phyloP scores from a whole-genome alignment of 2,888 invertebrate species.

The Lottia scabra region DNA sequence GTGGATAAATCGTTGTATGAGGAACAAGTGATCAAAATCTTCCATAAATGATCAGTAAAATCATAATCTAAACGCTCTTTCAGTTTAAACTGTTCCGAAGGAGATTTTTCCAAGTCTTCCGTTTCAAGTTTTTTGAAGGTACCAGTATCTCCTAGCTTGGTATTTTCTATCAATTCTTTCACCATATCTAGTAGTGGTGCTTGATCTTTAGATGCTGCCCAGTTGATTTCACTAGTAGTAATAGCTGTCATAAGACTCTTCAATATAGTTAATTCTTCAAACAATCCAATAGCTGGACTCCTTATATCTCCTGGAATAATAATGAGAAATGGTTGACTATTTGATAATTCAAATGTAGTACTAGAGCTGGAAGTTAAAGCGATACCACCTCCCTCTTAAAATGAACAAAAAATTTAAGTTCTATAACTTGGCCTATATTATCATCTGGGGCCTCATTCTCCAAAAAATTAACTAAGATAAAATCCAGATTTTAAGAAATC shows the following conservation, averaged over 20 bases:
- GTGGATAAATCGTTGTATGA: constrained; percentile 47
- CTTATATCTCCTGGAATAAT: constrained; percentile 39
- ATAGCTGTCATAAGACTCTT: constrained; percentile 39
- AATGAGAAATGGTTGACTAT: background rate
- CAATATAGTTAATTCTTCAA: constrained; percentile 40
- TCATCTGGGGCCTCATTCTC: too few relatives aligned
- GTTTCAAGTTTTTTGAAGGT: constrained; percentile 25
- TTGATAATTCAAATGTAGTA: too few relatives aligned
- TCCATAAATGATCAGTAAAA: constrained; percentile 57
- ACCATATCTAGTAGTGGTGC: constrained; percentile 37
- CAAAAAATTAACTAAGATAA: too few relatives aligned
- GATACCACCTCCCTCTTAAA: too few relatives aligned
- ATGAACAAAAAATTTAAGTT: too few relatives aligned
- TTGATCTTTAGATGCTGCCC: constrained; percentile 38
- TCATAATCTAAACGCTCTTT: constrained; percentile 47
- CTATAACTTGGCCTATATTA: too few relatives aligned
- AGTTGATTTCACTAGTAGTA: constrained; percentile 44
- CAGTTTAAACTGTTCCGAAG: constrained; percentile 30
- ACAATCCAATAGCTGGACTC: constrained; percentile 41
- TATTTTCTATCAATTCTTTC: constrained; percentile 37
- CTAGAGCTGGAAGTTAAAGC: too few relatives aligned
- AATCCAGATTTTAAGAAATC: too few relatives aligned
- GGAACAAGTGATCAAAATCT: constrained; percentile 46
- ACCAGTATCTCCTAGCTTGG: constrained; percentile 44
- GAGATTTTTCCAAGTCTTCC: constrained; percentile 22